These are phyloP conservation scores for Leucania comma DNA, from an alignment of 2,888 invertebrate genomes.

Conservation along the genomic window DNA sequence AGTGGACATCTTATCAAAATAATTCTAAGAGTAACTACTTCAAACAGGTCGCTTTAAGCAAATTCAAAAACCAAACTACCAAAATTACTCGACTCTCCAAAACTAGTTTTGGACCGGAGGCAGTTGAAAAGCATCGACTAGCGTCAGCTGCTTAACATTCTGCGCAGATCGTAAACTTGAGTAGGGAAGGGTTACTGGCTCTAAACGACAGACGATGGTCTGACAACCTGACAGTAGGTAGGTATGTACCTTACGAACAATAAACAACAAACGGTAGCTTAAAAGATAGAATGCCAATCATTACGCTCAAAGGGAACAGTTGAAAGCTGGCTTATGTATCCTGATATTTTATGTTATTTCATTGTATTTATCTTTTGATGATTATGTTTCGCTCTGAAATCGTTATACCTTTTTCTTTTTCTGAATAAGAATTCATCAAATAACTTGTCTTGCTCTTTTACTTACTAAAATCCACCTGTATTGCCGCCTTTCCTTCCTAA, in stretches of 20 bases:
- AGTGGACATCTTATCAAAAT: neutral
- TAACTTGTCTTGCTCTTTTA: no score
- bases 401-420: no score
- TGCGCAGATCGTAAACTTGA: slow-evolving; percentile 41
- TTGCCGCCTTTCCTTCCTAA: neutral
- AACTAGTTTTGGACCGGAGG: slow-evolving; percentile 10
- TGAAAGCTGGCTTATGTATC: neutral
- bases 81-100: neutral
- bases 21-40: neutral
- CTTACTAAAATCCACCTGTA: no score
- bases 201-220: slow-evolving; percentile 31
- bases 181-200: slow-evolving; percentile 36
- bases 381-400: no score
- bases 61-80: neutral
- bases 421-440: no score
- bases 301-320: neutral
- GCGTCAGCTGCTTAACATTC: slow-evolving; percentile 50
- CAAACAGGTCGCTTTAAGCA: neutral
- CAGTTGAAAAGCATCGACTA: slow-evolving; percentile 9
- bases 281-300: slow-evolving; percentile 5
- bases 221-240: slow-evolving; percentile 39
- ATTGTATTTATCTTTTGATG: no score
- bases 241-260: neutral
- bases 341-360: no score
- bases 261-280: slow-evolving; percentile 10